Percentiles rank a stretch among this genome's conserved stretches.
These are phyloP conservation scores for Sandelia bainsii DNA, from an alignment of 2,797 vertebrate species.

Conservation along the genomic window DNA sequence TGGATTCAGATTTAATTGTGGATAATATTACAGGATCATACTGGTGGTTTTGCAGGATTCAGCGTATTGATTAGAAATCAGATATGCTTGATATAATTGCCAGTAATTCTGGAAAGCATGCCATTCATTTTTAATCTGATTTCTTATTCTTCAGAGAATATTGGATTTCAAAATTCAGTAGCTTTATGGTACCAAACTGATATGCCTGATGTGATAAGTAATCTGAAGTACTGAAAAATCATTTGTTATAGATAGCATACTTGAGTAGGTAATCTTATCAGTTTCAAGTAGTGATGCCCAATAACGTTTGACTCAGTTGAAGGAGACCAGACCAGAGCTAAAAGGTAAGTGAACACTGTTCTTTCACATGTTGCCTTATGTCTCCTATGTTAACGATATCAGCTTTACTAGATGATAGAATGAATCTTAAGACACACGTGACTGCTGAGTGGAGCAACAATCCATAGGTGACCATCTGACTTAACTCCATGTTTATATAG, in stretches of 20 bases:
- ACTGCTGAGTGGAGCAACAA: not conserved
- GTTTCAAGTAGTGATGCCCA: too few species aligned
- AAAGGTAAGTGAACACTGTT: not conserved
- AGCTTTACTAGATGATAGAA: not conserved
- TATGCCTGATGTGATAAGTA: not conserved
- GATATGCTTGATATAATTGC: not conserved
- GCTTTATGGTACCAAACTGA: not conserved
- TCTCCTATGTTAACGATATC: not conserved
- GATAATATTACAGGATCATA: slow-evolving; percentile 5
- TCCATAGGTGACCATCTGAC: too few species aligned
- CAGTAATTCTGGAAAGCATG: not conserved
- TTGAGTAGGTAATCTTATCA: too few species aligned
- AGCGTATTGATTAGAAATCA: not conserved
- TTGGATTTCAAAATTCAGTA: not conserved
- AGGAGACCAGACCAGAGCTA: not conserved
- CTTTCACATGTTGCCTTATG: not conserved
- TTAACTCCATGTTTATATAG: too few species aligned
- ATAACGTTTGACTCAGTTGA: not conserved
- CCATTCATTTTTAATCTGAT: not conserved
- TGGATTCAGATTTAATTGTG: slow-evolving; percentile 60
- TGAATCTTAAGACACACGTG: not conserved
- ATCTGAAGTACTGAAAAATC: too few species aligned
- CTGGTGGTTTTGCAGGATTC: slow-evolving; percentile 32
- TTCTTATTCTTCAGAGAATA: not conserved
- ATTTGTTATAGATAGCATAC: too few species aligned